Base-by-base conservation (phyloP, 2,888 invertebrate species). In the Athalia cordata region DNA sequence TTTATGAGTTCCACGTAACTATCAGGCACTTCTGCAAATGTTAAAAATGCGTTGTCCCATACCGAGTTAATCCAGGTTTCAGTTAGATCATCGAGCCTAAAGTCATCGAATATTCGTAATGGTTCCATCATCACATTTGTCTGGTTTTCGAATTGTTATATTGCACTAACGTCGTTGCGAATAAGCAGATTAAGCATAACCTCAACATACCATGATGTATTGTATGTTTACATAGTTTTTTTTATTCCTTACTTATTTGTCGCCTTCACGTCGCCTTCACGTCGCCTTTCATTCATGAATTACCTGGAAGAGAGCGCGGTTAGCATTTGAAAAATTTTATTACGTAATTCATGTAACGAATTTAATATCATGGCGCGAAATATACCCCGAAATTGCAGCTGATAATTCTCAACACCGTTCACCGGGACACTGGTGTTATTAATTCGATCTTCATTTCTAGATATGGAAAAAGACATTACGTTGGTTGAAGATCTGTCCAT, bases 31-130 rank as follows among this genome's bases (percentile, higher is more conserved):
- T 92, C 92, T 5, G 90, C 90, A 83, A 92, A 91, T 80, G 92
- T 92, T 45, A 92, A 86, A 84, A 93, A 94, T 82, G 93, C 93
- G 11, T 91, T 90, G 78, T 92, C 89, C 91, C 92, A 93, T 5
- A 93, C 90, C 45, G 90, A 90, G 82, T 92, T 90, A 1, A 93
- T 92, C 94, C 94, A 94, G 11, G 91, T 91, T 80, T 90, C 86
- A 78, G 90, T 90, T 0, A 93, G 85, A 55, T 82, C 79, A 13
- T 92, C 89, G 78, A 93, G 86, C 59, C 89, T 87, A 61, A 87
- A 87, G 49, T 82, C 82, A n/a, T 87, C 84, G 70, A 89, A 87
- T 74, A 87, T 81, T 70, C 84, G 83, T 11, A 88, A 74, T 7
- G 85, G 84, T 65, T 89, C 88, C 89, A 89, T 89, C 62, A 43